These are phyloP conservation scores for Emydoidea blandingii DNA, from an alignment of 2,797 vertebrate genomes.

Conservation along the genomic window DNA sequence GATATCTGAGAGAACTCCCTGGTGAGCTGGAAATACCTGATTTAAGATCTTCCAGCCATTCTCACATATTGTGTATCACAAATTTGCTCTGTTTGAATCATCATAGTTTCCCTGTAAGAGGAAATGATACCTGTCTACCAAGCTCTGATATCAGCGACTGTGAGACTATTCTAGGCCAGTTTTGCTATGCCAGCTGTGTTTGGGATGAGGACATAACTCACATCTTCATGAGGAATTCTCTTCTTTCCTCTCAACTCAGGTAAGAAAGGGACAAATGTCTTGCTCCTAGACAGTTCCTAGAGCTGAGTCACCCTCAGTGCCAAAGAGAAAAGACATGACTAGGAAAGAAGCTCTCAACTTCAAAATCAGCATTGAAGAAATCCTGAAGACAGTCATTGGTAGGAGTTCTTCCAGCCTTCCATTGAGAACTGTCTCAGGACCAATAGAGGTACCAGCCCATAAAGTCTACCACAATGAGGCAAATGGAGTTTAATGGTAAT, in stretches of 20 bases:
- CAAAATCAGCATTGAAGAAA: neutral
- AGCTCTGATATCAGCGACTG: conserved; percentile 7
- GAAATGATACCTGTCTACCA: conserved; percentile 43
- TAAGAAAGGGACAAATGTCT: neutral
- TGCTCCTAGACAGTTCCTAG: neutral
- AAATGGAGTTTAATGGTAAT: neutral
- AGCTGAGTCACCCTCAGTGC: neutral
- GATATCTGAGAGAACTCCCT: neutral
- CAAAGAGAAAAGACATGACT: neutral
- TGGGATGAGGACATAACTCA: neutral
- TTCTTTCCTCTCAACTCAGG: neutral
- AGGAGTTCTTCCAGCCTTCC: neutral
- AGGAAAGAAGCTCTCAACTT: neutral
- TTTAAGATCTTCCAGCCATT: neutral
- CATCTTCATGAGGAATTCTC: conserved; percentile 10
- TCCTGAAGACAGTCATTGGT: neutral
- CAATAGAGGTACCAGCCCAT: neutral
- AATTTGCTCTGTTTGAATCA: conserved; percentile 17
- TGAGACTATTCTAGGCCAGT: neutral
- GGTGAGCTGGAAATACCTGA: neutral
- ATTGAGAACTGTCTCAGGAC: neutral
- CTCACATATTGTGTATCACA: neutral
- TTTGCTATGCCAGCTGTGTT: conserved; percentile 41
- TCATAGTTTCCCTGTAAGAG: conserved; percentile 44
- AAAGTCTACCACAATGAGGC: neutral